Evolutionary conservation across 2,113 vertebrate species (phyloP).

Genomic region (Henicopernis longicauda): DNA sequence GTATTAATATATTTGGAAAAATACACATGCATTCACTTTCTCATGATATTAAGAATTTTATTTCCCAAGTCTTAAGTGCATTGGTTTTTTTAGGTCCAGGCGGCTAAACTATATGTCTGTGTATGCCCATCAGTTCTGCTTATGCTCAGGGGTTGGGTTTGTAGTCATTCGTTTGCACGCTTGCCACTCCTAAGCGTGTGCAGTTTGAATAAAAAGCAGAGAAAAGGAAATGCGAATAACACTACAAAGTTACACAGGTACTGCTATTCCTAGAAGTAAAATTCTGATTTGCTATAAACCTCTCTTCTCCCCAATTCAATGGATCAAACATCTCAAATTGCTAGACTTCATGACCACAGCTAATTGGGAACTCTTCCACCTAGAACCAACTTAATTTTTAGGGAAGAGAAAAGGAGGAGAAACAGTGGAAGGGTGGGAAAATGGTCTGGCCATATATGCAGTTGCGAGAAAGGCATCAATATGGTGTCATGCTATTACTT

Average conservation of each 20-base stretch:
- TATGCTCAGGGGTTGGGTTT: neutral
- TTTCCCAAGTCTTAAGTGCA: neutral
- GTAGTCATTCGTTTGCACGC: fast-evolving
- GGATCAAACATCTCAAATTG: neutral
- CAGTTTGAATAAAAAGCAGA: neutral
- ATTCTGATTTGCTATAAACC: neutral
- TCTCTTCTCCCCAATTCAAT: neutral
- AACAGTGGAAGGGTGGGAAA: neutral
- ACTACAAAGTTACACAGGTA: neutral
- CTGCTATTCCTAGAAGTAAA: neutral
- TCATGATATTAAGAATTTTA: neutral
- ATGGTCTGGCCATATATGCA: neutral
- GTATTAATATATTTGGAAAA: neutral
- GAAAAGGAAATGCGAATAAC: neutral
- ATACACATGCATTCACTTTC: neutral
- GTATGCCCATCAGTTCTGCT: neutral
- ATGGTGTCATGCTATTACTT: neutral
- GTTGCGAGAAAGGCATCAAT: neutral
- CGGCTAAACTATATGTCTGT: neutral
- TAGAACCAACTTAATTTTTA: neutral
- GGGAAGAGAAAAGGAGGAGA: neutral
- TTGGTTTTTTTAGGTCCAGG: neutral
- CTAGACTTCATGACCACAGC: neutral
- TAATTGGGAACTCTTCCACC: neutral
- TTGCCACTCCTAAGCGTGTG: neutral